Percentiles rank a stretch among this genome's conserved stretches.
phyloP scores from a whole-genome alignment of 2,888 invertebrate species.

The Lepidocyrtinus sp. region DNA sequence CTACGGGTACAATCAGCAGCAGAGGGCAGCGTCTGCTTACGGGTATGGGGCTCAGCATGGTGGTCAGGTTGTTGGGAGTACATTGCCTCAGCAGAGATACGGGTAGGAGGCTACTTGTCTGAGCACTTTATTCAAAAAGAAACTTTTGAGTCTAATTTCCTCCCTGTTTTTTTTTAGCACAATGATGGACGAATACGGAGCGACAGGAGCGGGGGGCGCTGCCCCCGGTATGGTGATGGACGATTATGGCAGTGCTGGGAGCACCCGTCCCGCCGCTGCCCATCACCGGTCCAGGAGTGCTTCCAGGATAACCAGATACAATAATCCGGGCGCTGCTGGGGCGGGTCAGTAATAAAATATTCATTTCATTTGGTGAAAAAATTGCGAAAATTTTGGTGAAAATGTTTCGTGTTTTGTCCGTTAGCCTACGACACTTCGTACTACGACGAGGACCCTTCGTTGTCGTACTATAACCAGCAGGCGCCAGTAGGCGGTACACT shows the following conservation, averaged over 20 bases:
- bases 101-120: conserved; percentile 76
- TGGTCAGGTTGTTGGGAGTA: conserved; percentile 68
- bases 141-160: too few relatives aligned
- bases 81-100: conserved; percentile 65
- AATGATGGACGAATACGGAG: conserved; percentile 71
- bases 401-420: not conserved
- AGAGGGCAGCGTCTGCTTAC: conserved; percentile 65
- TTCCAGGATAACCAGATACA: conserved; percentile 68
- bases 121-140: conserved; percentile 73
- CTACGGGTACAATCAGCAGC: conserved; percentile 68
- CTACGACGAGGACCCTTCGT: conserved; percentile 65
- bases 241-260: conserved; percentile 80
- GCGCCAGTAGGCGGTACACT: too few relatives aligned
- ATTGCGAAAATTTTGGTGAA: too few relatives aligned
- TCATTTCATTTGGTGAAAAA: not conserved
- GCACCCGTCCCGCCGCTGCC: conserved; percentile 78
- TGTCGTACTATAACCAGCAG: conserved; percentile 31
- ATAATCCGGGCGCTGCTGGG: conserved; percentile 39
- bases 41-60: conserved; percentile 72
- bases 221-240: conserved; percentile 76
- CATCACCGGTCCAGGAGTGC: conserved; percentile 74
- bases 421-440: conserved; percentile 50
- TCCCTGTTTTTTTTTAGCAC: conserved; percentile 73
- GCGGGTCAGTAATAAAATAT: conserved; percentile 19
- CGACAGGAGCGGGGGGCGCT: conserved; percentile 75